These are phyloP conservation scores for Homarus americanus DNA, from an alignment of 1,140 invertebrate genomes.

Conservation along the genomic window DNA sequence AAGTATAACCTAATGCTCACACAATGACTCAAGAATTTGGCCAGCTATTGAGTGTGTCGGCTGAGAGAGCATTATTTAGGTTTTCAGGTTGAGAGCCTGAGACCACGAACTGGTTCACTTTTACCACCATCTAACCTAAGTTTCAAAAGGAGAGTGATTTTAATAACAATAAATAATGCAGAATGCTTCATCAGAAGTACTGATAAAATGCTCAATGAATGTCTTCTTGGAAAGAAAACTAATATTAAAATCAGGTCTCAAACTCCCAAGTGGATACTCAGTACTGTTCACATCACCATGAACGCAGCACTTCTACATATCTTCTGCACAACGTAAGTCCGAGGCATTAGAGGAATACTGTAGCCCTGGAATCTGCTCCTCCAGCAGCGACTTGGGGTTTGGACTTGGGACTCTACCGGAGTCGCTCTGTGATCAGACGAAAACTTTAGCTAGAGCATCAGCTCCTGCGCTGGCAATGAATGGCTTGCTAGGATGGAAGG, in stretches of 20 bases:
- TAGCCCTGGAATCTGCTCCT: constrained; percentile 39
- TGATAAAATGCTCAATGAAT: constrained; percentile 1
- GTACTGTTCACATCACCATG: neutral
- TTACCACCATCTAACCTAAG: constrained; percentile 11
- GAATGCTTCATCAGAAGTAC: neutral
- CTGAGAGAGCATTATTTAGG: constrained; percentile 20
- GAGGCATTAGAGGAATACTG: constrained; percentile 22
- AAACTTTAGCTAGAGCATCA: constrained; percentile 98
- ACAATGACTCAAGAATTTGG: constrained; percentile 1
- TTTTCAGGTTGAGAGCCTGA: constrained; percentile 15
- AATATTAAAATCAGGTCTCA: constrained; percentile 34
- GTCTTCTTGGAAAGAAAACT: constrained; percentile 35
- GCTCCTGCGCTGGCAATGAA: constrained; percentile 99
- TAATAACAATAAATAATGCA: neutral
- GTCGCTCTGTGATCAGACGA: constrained; percentile 78
- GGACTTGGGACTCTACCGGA: neutral
- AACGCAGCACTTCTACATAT: constrained; percentile 29
- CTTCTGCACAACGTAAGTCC: constrained; percentile 27
- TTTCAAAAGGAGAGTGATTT: neutral
- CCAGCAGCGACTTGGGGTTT: constrained; percentile 4
- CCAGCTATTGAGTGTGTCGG: constrained; percentile 2
- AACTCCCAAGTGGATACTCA: constrained; percentile 34
- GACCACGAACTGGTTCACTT: constrained; percentile 12
- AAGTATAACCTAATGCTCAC: constrained; percentile 14
- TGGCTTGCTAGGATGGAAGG: constrained; percentile 98